Conservation (phyloP, 2,113 vertebrate species). For the Balaeniceps rex region DNA sequence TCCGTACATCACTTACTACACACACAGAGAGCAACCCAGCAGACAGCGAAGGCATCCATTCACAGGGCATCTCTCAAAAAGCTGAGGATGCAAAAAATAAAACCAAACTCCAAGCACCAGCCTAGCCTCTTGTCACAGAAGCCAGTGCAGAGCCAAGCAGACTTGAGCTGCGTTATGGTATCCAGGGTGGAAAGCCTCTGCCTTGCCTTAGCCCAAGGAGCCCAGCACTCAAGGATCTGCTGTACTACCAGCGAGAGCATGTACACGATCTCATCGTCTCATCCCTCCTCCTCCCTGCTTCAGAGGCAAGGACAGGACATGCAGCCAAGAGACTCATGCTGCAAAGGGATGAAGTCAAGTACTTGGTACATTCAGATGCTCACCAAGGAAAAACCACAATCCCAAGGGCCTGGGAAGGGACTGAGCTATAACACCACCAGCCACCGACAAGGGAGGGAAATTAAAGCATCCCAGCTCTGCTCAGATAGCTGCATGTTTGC, state of each 20-base stretch:
- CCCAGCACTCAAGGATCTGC: neutral
- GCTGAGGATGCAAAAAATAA: neutral
- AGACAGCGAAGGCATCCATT: accelerated
- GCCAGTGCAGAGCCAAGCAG: neutral
- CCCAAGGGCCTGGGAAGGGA: neutral
- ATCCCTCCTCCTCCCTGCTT: neutral
- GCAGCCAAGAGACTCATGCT: neutral
- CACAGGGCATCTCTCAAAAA: neutral
- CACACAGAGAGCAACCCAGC: too few relatives aligned
- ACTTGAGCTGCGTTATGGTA: accelerated
- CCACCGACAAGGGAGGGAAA: neutral
- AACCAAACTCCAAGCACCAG: neutral
- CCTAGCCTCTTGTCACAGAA: accelerated
- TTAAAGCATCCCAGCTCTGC: accelerated
- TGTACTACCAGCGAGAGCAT: accelerated
- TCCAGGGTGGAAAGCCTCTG: neutral
- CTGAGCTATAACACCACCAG: neutral
- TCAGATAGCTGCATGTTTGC: accelerated
- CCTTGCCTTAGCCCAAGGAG: neutral
- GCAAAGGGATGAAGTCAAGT: neutral
- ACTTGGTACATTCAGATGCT: neutral
- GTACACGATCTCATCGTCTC: accelerated
- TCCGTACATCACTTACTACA: accelerated
- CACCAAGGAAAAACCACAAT: neutral
- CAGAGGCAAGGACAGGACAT: neutral